These are phyloP conservation scores for Sphenodon punctatus DNA, from an alignment of 2,797 vertebrate genomes.

Conservation along the genomic window DNA sequence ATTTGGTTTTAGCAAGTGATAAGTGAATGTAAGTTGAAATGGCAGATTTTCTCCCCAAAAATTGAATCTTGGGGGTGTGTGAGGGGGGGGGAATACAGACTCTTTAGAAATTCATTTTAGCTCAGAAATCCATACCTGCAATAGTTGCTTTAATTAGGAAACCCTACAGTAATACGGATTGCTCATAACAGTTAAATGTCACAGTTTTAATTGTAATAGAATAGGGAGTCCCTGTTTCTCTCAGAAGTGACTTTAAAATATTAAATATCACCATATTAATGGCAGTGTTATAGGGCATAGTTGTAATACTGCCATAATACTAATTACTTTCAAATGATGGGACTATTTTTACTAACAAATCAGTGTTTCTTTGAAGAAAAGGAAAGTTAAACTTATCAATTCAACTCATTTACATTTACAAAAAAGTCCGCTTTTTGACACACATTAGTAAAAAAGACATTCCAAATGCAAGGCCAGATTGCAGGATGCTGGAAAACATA, in stretches of 20 bases:
- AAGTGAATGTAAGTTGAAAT: background rate
- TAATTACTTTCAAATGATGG: background rate
- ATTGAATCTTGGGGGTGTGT: no score
- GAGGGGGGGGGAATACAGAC: no score
- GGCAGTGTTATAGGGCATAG: background rate
- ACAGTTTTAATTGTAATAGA: background rate
- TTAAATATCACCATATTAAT: no score
- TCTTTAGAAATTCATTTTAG: background rate
- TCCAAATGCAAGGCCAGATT: background rate
- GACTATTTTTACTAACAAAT: background rate
- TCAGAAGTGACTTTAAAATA: no score
- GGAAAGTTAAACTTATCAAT: background rate
- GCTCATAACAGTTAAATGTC: background rate
- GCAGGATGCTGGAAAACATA: background rate
- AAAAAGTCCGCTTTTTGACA: no score
- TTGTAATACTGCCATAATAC: background rate
- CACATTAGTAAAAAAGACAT: no score
- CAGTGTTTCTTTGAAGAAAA: background rate
- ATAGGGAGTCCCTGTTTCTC: background rate
- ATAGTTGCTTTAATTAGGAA: background rate
- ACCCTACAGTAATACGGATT: background rate
- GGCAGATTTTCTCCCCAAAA: background rate
- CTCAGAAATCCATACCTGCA: background rate
- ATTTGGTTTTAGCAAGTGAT: background rate
- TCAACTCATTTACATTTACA: background rate